Evolutionary conservation across 2,888 invertebrate species (phyloP), one percentile per base, ranked within the genome.

Genomic region (Temnothorax unifasciatus): DNA sequence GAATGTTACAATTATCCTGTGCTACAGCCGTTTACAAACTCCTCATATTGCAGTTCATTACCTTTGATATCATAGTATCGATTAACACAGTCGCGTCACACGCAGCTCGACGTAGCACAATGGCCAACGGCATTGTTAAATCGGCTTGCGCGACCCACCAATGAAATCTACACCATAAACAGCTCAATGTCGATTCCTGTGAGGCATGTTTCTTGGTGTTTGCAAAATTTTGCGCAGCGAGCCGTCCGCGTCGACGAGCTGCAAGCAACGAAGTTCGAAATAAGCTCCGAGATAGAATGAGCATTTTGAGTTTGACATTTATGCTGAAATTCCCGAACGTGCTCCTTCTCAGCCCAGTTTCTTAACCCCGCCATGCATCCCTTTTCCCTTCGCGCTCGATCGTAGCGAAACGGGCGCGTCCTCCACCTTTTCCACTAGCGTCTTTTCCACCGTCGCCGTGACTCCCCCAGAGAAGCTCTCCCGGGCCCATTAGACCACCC

Each of bases 401-500:
- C 57, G 25, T 66, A 47, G 61, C 69, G 73, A 47, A 54, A n/a
- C 18, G 38, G 44, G 34, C 69, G 57, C 83, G 74, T 82, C 68
- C 59, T 77, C 57, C 61, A 57, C 74, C 25, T 84, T 69, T 81
- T 79, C 86, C 68, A 81, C 54, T 68, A 44, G 41, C 59, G 73
- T 68, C 74, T 75, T 79, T 85, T 44, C 82, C 64, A 38, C 4
- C 63, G 25, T 38, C 75, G 34, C 3, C 25, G 38, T 25, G 25
- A 52, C 25, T 76, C 47, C 59, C 69, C 64, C 38, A 13, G 38
- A 74, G 66, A 69, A 57, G 50, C 82, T 82, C 85, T 86, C 89
- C 90, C 41, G 86, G 86, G 90, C 86, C 92, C 92, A 92, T 92
- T 92, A 92, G 91, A 90, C 89, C 92, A 88, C 89, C 91, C 91